Conservation (phyloP, 1,140 invertebrate genomes). For the Portunus trituberculatus region DNA sequence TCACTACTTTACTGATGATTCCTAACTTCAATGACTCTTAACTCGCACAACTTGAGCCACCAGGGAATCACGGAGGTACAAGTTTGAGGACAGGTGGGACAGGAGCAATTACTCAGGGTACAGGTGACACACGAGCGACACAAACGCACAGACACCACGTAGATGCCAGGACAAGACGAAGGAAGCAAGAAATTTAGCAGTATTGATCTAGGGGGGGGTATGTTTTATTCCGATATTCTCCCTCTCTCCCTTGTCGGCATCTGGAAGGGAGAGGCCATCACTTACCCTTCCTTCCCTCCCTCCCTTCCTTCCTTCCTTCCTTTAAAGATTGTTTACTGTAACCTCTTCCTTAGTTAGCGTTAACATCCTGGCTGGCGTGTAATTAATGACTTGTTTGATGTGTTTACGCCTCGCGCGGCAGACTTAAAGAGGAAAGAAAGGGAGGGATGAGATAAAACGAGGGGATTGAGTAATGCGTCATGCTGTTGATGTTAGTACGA, state of each 20-base stretch:
- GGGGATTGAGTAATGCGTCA: background rate
- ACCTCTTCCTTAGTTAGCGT: background rate
- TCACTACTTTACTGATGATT: no score
- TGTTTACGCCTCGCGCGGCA: background rate
- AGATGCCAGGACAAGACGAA: background rate
- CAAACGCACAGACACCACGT: background rate
- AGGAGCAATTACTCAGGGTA: no score
- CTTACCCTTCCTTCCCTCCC: background rate
- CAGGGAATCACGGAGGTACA: no score
- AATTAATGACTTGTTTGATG: background rate
- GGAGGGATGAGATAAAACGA: conserved; percentile 12
- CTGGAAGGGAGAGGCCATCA: background rate
- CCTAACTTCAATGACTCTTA: no score
- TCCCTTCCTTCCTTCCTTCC: background rate
- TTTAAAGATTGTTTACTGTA: background rate
- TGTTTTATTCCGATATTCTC: background rate
- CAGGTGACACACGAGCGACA: no score
- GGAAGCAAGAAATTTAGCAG: background rate
- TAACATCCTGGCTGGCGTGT: background rate
- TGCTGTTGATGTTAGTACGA: background rate
- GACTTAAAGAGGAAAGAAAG: background rate
- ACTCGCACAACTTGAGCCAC: no score
- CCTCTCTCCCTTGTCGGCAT: background rate
- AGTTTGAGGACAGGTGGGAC: no score
- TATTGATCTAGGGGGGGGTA: background rate